Evolutionary conservation across 2,888 invertebrate species (phyloP).

Genomic region (Abscondita cerata): DNA sequence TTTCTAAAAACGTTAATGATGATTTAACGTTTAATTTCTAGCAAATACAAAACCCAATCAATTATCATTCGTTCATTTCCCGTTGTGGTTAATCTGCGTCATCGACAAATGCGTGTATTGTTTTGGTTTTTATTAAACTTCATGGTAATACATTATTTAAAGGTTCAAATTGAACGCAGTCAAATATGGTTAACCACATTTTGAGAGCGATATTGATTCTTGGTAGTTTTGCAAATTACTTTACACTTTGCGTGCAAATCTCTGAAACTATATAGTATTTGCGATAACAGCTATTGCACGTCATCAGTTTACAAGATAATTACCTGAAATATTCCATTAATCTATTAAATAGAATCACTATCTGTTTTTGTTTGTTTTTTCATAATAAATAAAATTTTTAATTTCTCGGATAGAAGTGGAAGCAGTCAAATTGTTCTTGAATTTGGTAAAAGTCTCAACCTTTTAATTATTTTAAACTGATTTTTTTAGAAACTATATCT

Average conservation of each 20-base stretch:
- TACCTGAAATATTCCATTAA: no score
- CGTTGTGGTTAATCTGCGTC: constrained; percentile 2
- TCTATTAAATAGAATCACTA: no score
- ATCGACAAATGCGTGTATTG: constrained; percentile 7
- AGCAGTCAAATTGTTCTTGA: no score
- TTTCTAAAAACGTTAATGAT: neutral
- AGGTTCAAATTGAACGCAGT: constrained; percentile 1
- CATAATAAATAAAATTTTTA: no score
- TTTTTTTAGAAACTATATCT: no score
- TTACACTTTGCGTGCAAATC: constrained; percentile 2
- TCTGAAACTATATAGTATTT: neutral
- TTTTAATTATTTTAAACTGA: no score
- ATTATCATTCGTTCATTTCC: constrained; percentile 22
- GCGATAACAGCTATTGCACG: constrained; percentile 3
- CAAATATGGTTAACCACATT: neutral
- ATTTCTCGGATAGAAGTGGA: no score
- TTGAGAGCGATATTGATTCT: constrained; percentile 1
- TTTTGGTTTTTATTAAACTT: constrained; percentile 4
- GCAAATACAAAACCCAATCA: neutral
- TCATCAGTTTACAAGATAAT: neutral
- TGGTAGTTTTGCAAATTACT: no score
- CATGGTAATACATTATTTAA: neutral
- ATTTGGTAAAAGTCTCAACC: no score
- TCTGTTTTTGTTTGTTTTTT: no score
- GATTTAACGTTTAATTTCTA: constrained; percentile 2